phyloP scores from a whole-genome alignment of 2,888 invertebrate species.

The Eledona agricola region DNA sequence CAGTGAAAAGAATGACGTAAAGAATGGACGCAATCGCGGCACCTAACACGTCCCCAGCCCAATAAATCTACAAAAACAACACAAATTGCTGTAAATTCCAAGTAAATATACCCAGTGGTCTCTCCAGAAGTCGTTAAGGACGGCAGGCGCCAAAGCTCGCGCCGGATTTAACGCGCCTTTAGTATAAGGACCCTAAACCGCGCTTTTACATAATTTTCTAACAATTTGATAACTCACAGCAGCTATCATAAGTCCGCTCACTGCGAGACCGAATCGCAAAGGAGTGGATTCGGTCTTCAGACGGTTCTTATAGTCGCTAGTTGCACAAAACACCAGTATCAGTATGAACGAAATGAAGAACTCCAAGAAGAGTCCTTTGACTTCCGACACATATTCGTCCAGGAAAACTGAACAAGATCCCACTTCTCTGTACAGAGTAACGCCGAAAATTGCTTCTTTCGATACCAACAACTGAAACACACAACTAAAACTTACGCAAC shows the following conservation, averaged over 20 bases:
- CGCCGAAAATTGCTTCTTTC: too few species aligned
- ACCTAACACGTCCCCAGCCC: too few species aligned
- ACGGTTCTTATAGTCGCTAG: slow-evolving; percentile 76
- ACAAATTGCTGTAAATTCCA: background rate
- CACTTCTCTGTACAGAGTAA: too few species aligned
- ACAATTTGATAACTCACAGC: slow-evolving; percentile 62
- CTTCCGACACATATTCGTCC: too few species aligned
- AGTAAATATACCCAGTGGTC: slow-evolving; percentile 69
- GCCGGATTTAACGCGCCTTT: slow-evolving; percentile 75
- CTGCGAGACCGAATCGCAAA: slow-evolving; percentile 71
- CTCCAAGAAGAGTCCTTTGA: slow-evolving; percentile 73
- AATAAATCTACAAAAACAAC: slow-evolving; percentile 8
- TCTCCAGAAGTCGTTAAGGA: slow-evolving; percentile 71
- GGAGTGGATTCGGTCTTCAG: slow-evolving; percentile 72
- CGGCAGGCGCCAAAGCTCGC: slow-evolving; percentile 72
- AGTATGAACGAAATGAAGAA: slow-evolving; percentile 72
- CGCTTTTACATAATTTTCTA: background rate
- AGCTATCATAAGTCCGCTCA: slow-evolving; percentile 69
- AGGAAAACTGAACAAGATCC: too few species aligned
- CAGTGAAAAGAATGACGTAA: too few species aligned
- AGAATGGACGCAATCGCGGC: too few species aligned
- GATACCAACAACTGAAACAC: slow-evolving; percentile 3
- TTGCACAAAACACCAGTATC: slow-evolving; percentile 72
- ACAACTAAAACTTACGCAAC: slow-evolving; percentile 1
- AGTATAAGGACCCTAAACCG: slow-evolving; percentile 72